phyloP scores from a whole-genome alignment of 1,140 invertebrate species.

The Habropoda laboriosa region DNA sequence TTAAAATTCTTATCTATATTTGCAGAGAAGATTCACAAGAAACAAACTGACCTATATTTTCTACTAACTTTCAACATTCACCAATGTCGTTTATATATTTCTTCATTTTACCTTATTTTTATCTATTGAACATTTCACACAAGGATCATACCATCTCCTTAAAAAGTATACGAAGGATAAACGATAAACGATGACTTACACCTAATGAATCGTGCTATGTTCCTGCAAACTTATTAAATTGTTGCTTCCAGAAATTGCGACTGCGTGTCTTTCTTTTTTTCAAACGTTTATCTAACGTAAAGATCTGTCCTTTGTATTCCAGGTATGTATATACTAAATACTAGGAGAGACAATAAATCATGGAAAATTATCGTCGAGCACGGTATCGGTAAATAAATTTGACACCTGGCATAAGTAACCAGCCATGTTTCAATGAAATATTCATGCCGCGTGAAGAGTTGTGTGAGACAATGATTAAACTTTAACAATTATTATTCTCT shows the following conservation, averaged over 20 bases:
- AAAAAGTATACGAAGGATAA: not conserved
- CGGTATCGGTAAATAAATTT: not conserved
- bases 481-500: not conserved
- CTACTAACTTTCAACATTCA: no score
- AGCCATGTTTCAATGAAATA: slow-evolving; percentile 12
- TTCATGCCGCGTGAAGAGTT: not conserved
- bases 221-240: not conserved
- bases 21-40: no score
- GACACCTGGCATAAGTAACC: not conserved
- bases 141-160: no score
- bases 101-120: no score
- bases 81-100: no score
- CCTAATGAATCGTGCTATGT: no score
- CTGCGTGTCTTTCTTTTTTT: not conserved
- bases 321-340: no score
- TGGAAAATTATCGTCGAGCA: not conserved
- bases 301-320: not conserved
- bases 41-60: no score
- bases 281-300: not conserved
- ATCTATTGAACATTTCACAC: no score
- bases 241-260: not conserved
- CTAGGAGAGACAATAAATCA: not conserved
- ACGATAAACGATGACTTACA: not conserved
- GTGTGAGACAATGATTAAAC: not conserved
- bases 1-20: no score